Evolutionary conservation across 2,888 invertebrate species (phyloP).

Genomic region (Coelogynopora nodosa): DNA sequence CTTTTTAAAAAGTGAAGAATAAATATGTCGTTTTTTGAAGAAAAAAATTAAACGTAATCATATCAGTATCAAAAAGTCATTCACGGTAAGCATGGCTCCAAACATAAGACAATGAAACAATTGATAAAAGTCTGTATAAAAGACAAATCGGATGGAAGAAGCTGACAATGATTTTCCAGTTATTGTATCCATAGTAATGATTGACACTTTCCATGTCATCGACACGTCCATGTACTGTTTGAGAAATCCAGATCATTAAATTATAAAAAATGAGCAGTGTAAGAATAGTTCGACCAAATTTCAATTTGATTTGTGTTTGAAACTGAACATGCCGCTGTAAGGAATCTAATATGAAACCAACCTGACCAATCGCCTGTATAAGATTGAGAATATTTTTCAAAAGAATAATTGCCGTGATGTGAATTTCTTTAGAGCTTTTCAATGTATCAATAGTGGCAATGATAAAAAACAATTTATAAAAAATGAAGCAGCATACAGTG

Average conservation of each 20-base stretch:
- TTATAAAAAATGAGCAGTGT: background rate
- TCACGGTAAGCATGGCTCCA: background rate
- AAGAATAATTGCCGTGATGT: background rate
- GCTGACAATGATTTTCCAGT: background rate
- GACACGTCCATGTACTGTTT: background rate
- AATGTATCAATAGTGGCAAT: background rate
- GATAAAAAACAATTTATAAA: background rate
- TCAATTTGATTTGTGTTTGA: background rate
- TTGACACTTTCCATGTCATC: background rate
- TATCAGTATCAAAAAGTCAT: too few species aligned
- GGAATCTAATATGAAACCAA: background rate
- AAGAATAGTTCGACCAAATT: background rate
- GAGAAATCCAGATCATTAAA: background rate
- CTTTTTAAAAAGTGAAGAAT: too few species aligned
- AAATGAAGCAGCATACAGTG: background rate
- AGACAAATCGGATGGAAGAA: background rate
- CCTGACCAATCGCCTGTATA: background rate
- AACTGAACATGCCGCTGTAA: background rate
- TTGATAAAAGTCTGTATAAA: background rate
- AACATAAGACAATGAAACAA: background rate
- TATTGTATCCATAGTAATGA: background rate
- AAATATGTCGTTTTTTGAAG: too few species aligned
- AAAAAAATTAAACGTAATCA: too few species aligned
- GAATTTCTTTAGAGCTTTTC: background rate
- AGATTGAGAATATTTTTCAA: background rate